Percentiles rank a stretch among this genome's conserved stretches.
phyloP scores from a whole-genome alignment of 2,797 vertebrate genomes.

The Telmatherina bonti region DNA sequence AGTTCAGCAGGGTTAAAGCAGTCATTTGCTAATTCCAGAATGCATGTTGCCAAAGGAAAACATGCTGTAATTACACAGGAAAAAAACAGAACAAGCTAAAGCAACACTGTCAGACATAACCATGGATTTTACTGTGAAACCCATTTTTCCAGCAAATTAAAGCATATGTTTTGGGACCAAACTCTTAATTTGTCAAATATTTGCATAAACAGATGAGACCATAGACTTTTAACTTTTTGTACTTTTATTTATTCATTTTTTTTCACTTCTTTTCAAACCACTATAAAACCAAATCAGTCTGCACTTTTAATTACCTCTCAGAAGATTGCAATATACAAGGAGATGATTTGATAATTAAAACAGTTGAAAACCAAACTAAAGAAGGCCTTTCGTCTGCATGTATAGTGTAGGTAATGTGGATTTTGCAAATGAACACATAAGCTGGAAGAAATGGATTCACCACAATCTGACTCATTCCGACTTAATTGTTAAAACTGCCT shows the following conservation, averaged over 20 bases:
- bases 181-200: conserved; percentile 63
- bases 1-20: conserved; percentile 82
- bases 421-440: neutral
- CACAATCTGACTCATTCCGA: neutral
- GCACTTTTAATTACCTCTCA: conserved; percentile 41
- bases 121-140: conserved; percentile 57
- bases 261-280: conserved; percentile 4
- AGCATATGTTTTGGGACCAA: conserved; percentile 62
- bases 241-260: no score
- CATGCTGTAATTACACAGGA: conserved; percentile 80
- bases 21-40: conserved; percentile 84
- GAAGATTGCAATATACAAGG: conserved; percentile 11
- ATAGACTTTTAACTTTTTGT: conserved; percentile 38
- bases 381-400: neutral
- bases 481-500: neutral
- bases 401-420: neutral
- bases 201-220: conserved; percentile 45
- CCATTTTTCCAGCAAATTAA: conserved; percentile 76
- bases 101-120: conserved; percentile 67
- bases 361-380: conserved; percentile 4
- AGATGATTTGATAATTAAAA: conserved; percentile 6
- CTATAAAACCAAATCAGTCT: conserved; percentile 25
- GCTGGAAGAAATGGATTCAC: neutral
- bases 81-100: conserved; percentile 73
- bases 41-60: conserved; percentile 82